Percentiles rank a stretch among this genome's conserved stretches.
Evolutionary conservation across 2,113 vertebrate species (phyloP).

Genomic region (Stictonetta naevosa): DNA sequence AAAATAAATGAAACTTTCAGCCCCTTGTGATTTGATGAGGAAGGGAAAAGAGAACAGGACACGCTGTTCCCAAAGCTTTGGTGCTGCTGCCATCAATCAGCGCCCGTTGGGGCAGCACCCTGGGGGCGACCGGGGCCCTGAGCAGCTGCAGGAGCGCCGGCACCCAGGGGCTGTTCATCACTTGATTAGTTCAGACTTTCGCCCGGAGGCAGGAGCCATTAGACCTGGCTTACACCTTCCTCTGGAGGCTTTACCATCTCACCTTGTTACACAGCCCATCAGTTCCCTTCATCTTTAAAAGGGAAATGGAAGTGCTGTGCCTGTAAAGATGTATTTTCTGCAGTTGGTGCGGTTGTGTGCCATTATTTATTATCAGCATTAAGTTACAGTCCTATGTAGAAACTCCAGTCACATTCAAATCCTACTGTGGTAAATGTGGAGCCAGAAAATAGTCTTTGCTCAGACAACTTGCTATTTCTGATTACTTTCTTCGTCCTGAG

Average conservation of each 20-base stretch:
- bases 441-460: neutral
- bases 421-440: neutral
- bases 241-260: neutral
- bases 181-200: neutral
- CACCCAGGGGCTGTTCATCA: neutral
- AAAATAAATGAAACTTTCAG: neutral
- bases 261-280: neutral
- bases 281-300: neutral
- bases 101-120: neutral
- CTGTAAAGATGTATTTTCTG: neutral
- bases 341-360: neutral
- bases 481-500: neutral
- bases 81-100: neutral
- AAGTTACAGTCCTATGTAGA: neutral
- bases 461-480: neutral
- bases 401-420: neutral
- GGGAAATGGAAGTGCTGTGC: neutral
- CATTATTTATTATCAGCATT: fast-evolving
- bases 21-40: neutral
- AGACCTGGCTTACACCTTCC: neutral
- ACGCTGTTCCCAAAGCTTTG: fast-evolving
- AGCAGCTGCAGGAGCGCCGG: fast-evolving
- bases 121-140: neutral
- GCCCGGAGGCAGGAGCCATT: neutral
- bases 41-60: neutral